Percentiles rank a stretch among this genome's conserved stretches.
phyloP scores from a whole-genome alignment of 1,140 invertebrate species.

The Leptinotarsa texana region DNA sequence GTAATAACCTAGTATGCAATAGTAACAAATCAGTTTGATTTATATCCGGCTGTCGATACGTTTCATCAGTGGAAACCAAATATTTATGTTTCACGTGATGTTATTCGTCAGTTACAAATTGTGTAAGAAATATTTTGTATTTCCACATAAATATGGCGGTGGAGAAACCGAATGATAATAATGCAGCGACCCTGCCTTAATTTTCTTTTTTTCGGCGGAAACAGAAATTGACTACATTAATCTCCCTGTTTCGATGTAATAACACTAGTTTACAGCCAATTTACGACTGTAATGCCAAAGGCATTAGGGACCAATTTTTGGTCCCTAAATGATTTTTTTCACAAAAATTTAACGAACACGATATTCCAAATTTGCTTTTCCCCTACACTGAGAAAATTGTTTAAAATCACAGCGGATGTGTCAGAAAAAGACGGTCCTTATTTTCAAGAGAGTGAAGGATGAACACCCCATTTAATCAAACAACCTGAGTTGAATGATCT shows the following conservation, averaged over 20 bases:
- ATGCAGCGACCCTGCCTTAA: not conserved
- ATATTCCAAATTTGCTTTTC: no score
- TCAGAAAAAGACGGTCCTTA: no score
- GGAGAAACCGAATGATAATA: not conserved
- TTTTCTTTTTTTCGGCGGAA: not conserved
- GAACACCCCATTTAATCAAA: no score
- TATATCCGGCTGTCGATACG: not conserved
- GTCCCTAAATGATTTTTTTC: no score
- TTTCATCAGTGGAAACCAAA: conserved; percentile 7
- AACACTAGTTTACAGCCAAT: not conserved
- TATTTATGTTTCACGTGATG: conserved; percentile 3
- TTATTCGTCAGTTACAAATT: not conserved
- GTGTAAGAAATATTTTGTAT: not conserved
- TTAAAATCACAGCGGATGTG: no score
- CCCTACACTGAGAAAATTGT: no score
- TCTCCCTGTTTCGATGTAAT: not conserved
- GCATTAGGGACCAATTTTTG: no score
- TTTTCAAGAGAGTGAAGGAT: no score
- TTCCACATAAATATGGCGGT: not conserved
- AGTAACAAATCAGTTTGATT: conserved; percentile 4
- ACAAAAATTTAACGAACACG: no score
- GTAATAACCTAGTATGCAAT: conserved; percentile 10
- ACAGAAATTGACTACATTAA: not conserved
- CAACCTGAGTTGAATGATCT: no score
- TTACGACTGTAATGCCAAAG: no score